Percentiles rank a stretch among this genome's conserved stretches.
These are phyloP conservation scores for Neoascia interrupta DNA, from an alignment of 2,888 invertebrate genomes.

Conservation along the genomic window DNA sequence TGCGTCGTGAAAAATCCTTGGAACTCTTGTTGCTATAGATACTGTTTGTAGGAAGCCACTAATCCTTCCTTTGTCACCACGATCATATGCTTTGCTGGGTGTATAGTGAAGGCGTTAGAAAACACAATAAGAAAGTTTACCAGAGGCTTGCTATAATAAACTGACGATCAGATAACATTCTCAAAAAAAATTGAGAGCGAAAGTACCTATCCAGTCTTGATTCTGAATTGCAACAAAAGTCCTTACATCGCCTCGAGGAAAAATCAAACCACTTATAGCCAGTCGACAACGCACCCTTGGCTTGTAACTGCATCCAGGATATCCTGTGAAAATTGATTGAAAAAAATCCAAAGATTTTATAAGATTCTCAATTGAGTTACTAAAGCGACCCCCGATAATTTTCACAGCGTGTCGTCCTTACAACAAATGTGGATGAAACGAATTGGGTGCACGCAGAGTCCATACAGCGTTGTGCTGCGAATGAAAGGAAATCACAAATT, in stretches of 20 bases:
- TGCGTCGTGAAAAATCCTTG: slow-evolving; percentile 24
- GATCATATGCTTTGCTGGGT: background rate
- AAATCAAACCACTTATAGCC: no score
- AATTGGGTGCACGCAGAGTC: no score
- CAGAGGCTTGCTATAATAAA: slow-evolving; percentile 60
- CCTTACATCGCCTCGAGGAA: no score
- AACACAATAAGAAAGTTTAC: background rate
- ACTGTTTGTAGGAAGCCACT: slow-evolving; percentile 50
- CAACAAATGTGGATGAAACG: slow-evolving; percentile 31
- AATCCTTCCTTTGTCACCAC: slow-evolving; percentile 55
- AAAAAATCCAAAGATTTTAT: slow-evolving; percentile 28
- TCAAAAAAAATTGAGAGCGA: slow-evolving; percentile 17
- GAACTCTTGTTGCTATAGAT: slow-evolving; percentile 23
- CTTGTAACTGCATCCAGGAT: slow-evolving; percentile 44
- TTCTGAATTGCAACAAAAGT: no score
- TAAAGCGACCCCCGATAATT: slow-evolving; percentile 70
- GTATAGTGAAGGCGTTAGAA: slow-evolving; percentile 43
- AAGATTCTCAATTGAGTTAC: slow-evolving; percentile 56
- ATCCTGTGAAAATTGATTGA: slow-evolving; percentile 33
- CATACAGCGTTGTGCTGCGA: slow-evolving; percentile 8
- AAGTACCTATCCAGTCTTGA: slow-evolving; percentile 1
- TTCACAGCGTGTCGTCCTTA: slow-evolving; percentile 69
- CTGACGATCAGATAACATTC: slow-evolving; percentile 66
- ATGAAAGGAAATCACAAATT: slow-evolving; percentile 72
- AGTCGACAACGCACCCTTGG: slow-evolving; percentile 1